A percentile compares a stretch with the other conserved stretches of the same genome.
phyloP scores from a whole-genome alignment of 2,888 invertebrate species.

The Lymantria dispar region DNA sequence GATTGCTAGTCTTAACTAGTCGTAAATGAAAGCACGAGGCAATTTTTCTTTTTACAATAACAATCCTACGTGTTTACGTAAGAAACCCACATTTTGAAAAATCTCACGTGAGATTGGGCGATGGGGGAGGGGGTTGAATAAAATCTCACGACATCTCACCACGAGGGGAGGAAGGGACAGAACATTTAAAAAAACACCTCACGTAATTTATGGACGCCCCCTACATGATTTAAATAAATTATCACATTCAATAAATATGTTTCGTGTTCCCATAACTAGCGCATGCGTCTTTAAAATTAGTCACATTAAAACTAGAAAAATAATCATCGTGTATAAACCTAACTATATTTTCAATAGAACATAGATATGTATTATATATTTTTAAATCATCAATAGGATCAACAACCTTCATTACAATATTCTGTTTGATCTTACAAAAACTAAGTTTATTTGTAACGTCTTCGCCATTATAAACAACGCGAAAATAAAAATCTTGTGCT shows the following conservation, averaged over 20 bases:
- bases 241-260: slow-evolving; percentile 37
- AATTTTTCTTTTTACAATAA: too few relatives aligned
- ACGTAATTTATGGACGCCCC: too few relatives aligned
- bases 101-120: too few relatives aligned
- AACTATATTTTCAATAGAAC: slow-evolving; percentile 93
- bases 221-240: slow-evolving; percentile 13
- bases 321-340: slow-evolving; percentile 94
- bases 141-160: too few relatives aligned
- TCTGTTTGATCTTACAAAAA: slow-evolving; percentile 87
- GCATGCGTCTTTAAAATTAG: slow-evolving; percentile 94
- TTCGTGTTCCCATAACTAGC: slow-evolving; percentile 61
- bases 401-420: slow-evolving; percentile 71
- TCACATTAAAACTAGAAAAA: slow-evolving; percentile 91
- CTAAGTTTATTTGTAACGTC: slow-evolving; percentile 91
- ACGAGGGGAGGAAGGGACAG: too few relatives aligned
- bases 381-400: slow-evolving; percentile 62
- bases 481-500: slow-evolving; percentile 89
- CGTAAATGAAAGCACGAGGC: too few relatives aligned
- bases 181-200: too few relatives aligned
- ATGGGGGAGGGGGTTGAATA: too few relatives aligned
- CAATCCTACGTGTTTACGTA: too few relatives aligned
- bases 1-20: too few relatives aligned
- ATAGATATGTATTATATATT: slow-evolving; percentile 82
- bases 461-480: slow-evolving; percentile 92
- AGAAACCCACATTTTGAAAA: too few relatives aligned